A percentile compares a stretch with the other conserved stretches of the same genome.
Conservation (phyloP, 2,797 vertebrate genomes). For the Anas acuta region DNA sequence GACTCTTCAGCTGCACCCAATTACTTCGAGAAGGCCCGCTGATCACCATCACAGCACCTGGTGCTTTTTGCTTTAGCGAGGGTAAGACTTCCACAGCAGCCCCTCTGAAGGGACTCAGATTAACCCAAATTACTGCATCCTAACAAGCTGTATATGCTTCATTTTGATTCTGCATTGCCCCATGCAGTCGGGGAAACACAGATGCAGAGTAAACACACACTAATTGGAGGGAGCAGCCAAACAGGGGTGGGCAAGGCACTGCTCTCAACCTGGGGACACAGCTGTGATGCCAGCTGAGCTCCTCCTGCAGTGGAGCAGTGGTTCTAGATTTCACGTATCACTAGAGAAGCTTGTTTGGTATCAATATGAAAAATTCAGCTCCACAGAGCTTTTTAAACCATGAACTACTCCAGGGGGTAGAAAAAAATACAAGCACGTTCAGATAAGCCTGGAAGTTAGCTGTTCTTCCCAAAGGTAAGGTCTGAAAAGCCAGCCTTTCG, state of each 20-base stretch:
- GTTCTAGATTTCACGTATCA: background rate
- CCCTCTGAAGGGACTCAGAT: background rate
- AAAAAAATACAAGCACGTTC: background rate
- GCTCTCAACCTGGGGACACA: background rate
- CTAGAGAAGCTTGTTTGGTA: background rate
- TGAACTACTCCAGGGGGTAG: background rate
- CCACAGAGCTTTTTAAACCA: background rate
- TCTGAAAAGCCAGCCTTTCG: background rate
- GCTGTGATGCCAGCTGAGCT: background rate
- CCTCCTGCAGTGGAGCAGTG: background rate
- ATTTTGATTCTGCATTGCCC: background rate
- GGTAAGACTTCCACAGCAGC: background rate
- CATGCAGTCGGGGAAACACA: background rate
- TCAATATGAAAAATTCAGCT: background rate
- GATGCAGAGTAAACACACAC: rapidly evolving
- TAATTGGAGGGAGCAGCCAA: background rate
- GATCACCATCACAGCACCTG: background rate
- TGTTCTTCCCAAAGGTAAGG: background rate
- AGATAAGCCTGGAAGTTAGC: background rate
- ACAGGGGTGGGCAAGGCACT: background rate
- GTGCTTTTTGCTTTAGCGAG: background rate
- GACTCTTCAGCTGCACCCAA: background rate
- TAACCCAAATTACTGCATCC: rapidly evolving
- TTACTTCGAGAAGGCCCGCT: background rate
- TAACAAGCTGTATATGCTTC: background rate